Evolutionary conservation across 1,140 invertebrate species (phyloP), one percentile per base, ranked within the genome.

Genomic region (Temnothorax longispinosus): DNA sequence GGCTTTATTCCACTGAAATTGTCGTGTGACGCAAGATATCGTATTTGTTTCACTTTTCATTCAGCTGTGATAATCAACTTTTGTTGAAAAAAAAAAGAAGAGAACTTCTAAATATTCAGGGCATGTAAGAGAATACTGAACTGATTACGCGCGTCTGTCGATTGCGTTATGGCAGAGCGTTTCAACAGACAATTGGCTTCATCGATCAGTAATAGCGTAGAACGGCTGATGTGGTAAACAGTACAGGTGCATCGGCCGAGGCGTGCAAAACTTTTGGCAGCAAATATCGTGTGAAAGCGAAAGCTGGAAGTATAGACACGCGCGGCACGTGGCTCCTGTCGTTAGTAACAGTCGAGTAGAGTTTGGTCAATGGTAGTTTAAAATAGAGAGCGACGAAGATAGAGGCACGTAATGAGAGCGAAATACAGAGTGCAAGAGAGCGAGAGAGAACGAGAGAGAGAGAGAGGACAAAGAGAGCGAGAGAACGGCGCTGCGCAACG

Each of bases 331-430:
- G 92, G 67, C 88, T 87, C 81, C 86, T 13, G 87, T 90, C 88
- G 87, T 94, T 93, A 94, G 84, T 93, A 81, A 93, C 93, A 90
- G 89, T 92, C 88, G 93, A 94, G 91, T 93, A 93, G 88, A 94
- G 91, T 91, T 91, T 75, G 88, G 92, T 94, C 89, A 94, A 93
- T 93, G 93, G 92, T 93, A 90, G 92, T 93, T 93, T 93, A 93
- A 93, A 94, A 93, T 93, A 93, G 91, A 93, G 92, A 84, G 62
- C 18, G 27, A 74, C 47, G 7, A 62, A 56, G 86, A 72, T 71
- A 69, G n/a, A 89, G 67, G 74, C 41, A 78, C n/a, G 18, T 84
- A 84, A 84, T 84, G 41, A 85, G 84, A 85, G 58, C 72, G n/a
- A 85, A 47, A 85, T 76, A 27, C 1, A 52, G 76, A 78, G 47